phyloP scores from a whole-genome alignment of 2,797 vertebrate genomes.

The Crenuchus spilurus region DNA sequence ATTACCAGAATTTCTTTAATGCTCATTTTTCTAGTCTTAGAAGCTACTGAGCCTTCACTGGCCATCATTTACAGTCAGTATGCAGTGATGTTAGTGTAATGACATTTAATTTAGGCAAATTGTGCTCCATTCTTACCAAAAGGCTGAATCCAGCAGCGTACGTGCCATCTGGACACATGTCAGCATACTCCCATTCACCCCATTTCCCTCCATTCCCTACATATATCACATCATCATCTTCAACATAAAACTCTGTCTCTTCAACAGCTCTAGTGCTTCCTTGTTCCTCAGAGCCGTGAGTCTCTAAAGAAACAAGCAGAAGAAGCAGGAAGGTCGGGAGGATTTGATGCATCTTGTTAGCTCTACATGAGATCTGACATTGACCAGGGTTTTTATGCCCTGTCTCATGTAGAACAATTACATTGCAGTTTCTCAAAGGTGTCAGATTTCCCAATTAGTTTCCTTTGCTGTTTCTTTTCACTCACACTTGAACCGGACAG shows the following conservation, averaged over 20 bases:
- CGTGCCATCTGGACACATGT: neutral
- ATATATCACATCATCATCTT: neutral
- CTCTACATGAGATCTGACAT: slow-evolving; percentile 2
- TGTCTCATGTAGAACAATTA: neutral
- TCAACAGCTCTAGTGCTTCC: neutral
- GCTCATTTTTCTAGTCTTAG: too few species aligned
- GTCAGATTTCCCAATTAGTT: slow-evolving; percentile 17
- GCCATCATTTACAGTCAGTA: too few species aligned
- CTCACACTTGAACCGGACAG: neutral
- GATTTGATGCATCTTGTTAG: slow-evolving; percentile 6
- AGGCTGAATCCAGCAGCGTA: neutral
- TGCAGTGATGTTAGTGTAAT: too few species aligned
- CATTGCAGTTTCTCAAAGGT: neutral
- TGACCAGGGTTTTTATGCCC: neutral
- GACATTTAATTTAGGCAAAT: too few species aligned
- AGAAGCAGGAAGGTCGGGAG: neutral
- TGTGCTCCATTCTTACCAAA: neutral
- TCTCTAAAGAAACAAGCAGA: neutral
- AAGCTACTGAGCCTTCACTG: too few species aligned
- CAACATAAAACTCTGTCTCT: neutral
- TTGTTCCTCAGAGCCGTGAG: neutral
- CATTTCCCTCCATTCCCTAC: neutral
- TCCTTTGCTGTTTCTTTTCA: neutral
- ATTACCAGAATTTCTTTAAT: too few species aligned
- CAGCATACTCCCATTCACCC: neutral